Base-by-base conservation (phyloP, 64 coral and sea anemone genomes). In the Porites australiensis region DNA sequence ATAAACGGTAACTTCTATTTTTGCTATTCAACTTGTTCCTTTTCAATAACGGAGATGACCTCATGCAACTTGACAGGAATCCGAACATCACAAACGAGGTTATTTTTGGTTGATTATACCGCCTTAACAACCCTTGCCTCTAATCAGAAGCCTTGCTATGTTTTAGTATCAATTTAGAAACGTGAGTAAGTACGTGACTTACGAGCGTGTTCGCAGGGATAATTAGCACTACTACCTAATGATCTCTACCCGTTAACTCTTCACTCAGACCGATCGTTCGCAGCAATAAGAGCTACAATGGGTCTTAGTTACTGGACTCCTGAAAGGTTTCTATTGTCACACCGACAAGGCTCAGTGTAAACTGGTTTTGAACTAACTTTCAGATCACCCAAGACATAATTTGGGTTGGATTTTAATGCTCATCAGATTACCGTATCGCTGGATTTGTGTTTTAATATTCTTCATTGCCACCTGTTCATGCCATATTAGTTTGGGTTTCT, bases 401-500 rank as follows among this genome's bases (percentile, higher is more conserved):
- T 67, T 12, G n/a, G 11, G 8, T 19, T 68, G 46, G 45, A 13
- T 11, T 50, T 66, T 67, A 65, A 37, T 37, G 64, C 50, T 84
- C 62, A 18, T 15, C 79, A 61, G 11, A 43, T 54, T 88, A 8
- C 3, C 8, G 3, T 15, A 72, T 71, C 14, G 11, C 48, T 75
- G 72, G 72, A 58, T 62, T 72, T 61, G 22, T 64, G 79, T 84
- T 74, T 70, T 8, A 82, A 21, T 84, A 12, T 27, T 91, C 65
- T 4, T 91, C 8, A 52, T 84, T 73, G 79, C 44, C 67, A 93
- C 91, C 91, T 87, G 83, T 52, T 65, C 46, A 67, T 69, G 73
- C n/a, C 91, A 46, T 37, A 64, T 57, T 12, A 57, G 48, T 57
- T 63, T 37, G 13, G 58, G 72, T 70, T 91, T 95, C 75, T 91